Evolutionary conservation across 2,113 vertebrate genomes (phyloP).

Genomic region (Catharus fuscescens): DNA sequence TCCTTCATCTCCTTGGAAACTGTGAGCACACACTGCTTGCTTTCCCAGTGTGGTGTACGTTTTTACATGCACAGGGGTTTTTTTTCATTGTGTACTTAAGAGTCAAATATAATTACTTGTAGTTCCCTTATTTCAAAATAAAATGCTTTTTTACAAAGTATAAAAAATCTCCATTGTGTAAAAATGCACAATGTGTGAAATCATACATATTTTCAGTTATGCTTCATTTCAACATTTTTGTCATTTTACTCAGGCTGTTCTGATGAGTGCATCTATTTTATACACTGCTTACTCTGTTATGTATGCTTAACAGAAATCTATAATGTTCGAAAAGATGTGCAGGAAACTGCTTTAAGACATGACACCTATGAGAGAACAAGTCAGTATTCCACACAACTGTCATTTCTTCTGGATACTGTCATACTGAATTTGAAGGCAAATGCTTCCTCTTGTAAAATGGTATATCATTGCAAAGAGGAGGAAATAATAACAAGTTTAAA

Average conservation of each 20-base stretch:
- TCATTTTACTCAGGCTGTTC: conserved; percentile 22
- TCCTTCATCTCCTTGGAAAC: conserved; percentile 60
- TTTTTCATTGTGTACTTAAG: not conserved
- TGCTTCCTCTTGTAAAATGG: not conserved
- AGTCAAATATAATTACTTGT: not conserved
- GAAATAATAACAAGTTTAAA: not conserved
- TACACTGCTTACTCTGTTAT: not conserved
- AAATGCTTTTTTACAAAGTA: not conserved
- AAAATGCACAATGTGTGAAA: not conserved
- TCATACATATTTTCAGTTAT: not conserved
- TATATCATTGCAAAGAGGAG: not conserved
- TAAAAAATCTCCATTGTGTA: not conserved
- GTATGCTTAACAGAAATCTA: not conserved
- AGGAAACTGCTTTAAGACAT: not conserved
- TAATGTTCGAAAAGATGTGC: not conserved
- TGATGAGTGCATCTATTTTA: not conserved
- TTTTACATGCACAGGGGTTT: not conserved
- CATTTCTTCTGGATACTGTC: not conserved
- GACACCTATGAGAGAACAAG: not conserved
- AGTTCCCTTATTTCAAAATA: not conserved
- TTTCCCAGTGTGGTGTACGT: not conserved
- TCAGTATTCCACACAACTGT: not conserved
- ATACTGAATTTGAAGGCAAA: not conserved
- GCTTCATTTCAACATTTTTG: not conserved
- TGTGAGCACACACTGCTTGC: conserved; percentile 5